A percentile compares a stretch with the other conserved stretches of the same genome.
Conservation (phyloP, 2,113 vertebrate species). For the Anarhynchus alexandrinus region DNA sequence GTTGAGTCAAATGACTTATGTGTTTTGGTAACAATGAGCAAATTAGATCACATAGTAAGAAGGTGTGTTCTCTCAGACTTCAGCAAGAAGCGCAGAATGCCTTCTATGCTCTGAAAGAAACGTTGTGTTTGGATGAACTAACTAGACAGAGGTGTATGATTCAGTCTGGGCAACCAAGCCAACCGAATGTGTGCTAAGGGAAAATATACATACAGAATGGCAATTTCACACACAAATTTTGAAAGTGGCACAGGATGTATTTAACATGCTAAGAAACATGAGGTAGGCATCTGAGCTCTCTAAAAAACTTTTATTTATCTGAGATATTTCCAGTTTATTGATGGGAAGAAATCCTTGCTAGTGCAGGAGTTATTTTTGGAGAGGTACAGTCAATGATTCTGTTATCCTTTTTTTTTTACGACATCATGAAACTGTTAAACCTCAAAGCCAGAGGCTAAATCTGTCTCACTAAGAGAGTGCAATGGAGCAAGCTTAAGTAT, state of each 20-base stretch:
- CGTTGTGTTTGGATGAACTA: background rate
- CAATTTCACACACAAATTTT: background rate
- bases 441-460: constrained; percentile 5
- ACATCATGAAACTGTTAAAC: background rate
- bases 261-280: background rate
- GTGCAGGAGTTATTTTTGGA: background rate
- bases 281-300: background rate
- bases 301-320: background rate
- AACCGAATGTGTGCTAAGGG: background rate
- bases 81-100: background rate
- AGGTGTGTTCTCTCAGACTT: background rate
- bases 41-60: background rate
- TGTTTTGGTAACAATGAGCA: background rate
- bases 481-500: background rate
- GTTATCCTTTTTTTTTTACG: background rate
- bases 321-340: background rate
- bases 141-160: background rate
- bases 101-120: background rate
- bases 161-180: background rate
- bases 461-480: background rate
- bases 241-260: background rate
- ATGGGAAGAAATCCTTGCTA: background rate
- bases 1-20: background rate
- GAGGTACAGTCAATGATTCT: background rate
- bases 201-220: background rate